Percentiles rank a stretch among this genome's conserved stretches.
phyloP scores from a whole-genome alignment of 2,888 invertebrate species.

The Stenurella melanura region DNA sequence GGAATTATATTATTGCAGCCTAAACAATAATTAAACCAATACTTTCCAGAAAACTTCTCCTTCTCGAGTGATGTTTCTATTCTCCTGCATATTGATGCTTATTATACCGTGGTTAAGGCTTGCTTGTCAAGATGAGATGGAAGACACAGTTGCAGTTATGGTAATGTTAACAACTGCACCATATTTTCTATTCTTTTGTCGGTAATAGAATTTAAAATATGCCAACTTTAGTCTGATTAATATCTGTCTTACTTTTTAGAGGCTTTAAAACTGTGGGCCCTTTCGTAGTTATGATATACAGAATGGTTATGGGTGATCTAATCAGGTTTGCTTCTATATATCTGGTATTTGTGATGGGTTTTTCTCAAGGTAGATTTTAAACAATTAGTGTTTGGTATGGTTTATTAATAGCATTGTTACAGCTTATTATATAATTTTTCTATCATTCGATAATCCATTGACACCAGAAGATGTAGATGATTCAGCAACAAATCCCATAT shows the following conservation, averaged over 20 bases:
- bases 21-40: background rate
- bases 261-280: conserved; percentile 99
- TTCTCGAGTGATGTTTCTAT: conserved; percentile 93
- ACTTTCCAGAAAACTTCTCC: conserved; percentile 86
- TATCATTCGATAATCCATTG: conserved; percentile 89
- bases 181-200: conserved; percentile 97
- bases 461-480: conserved; percentile 90
- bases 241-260: conserved; percentile 77
- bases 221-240: background rate
- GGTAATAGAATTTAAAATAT: conserved; percentile 75
- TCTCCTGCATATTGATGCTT: conserved; percentile 93
- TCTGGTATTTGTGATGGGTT: conserved; percentile 96
- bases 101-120: conserved; percentile 89
- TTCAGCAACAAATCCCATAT: conserved; percentile 89
- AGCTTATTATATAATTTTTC: conserved; percentile 94
- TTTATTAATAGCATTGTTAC: conserved; percentile 39
- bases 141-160: conserved; percentile 93
- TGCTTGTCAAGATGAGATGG: conserved; percentile 88
- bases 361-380: conserved; percentile 87
- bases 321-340: conserved; percentile 97
- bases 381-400: background rate
- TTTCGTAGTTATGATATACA: conserved; percentile 99
- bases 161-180: conserved; percentile 97
- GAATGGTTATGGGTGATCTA: conserved; percentile 98
- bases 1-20: too few relatives aligned